Evolutionary conservation across 2,888 invertebrate species (phyloP), one percentile per base, ranked within the genome.

Genomic region (Parelbella ahira): DNA sequence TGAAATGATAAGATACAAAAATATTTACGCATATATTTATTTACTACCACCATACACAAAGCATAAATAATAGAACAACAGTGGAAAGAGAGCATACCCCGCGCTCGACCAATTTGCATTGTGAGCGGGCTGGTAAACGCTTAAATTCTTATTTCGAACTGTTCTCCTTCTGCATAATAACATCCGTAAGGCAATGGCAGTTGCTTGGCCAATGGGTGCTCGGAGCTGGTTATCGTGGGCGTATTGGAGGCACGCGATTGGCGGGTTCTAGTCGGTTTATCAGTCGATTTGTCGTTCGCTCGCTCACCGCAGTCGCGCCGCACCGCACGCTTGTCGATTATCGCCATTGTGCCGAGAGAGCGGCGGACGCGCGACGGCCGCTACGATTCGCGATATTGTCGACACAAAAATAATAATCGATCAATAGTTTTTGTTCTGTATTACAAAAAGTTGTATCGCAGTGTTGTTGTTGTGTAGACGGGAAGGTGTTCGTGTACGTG

Each of bases 151-250:
- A 81, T 76, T 81, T 74, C 76, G 71, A 79, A 76, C 74, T 76
- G 79, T 80, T 72, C 78, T 75, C 81, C 76, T 83, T 84, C 82
- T 80, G 84, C 84, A 82, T 84, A 82, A 82, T 78, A 79, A 81
- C 81, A 80, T 83, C 82, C 82, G 81, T 76, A 81, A 84, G 83
- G 84, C 72, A 81, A 84, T 82, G 82, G 82, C 82, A 83, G 81
- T 77, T 80, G 73, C 82, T 81, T 84, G 73, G 66, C 88, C 84
- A 89, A 88, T 88, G 53, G 68, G 62, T 58, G 70, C 58, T 72
- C 78, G 63, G 70, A 61, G 63, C 67, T 54, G 60, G 58, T 56
- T 59, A 58, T 77, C 84, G 88, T 81, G 83, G 87, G 87, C 88
- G 88, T 76, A 70, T 66, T 71, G 72, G 54, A 52, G 71, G 54